phyloP scores from a whole-genome alignment of 2,888 invertebrate genomes.

The Eristalinus aeneus region DNA sequence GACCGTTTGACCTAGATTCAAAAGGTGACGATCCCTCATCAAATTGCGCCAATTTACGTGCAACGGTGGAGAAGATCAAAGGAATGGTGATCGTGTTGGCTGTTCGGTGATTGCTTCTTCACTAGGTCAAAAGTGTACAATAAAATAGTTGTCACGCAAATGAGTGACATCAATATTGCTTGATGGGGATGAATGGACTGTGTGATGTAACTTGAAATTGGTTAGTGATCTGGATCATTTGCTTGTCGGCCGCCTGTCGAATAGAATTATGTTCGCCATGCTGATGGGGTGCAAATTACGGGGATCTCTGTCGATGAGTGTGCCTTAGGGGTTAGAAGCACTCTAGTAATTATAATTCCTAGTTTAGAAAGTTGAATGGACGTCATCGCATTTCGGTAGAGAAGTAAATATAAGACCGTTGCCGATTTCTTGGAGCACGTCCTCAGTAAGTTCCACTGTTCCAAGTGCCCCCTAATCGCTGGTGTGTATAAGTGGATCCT shows the following conservation, averaged over 20 bases:
- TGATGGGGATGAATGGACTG: background rate
- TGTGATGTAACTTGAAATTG: background rate
- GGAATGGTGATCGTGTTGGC: background rate
- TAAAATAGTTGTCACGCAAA: background rate
- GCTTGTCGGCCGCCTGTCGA: background rate
- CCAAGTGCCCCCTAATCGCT: too few species aligned
- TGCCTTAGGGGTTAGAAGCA: too few species aligned
- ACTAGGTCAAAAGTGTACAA: background rate
- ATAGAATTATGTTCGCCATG: background rate
- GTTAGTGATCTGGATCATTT: background rate
- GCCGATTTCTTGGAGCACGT: too few species aligned
- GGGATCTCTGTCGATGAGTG: background rate
- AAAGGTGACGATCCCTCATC: background rate
- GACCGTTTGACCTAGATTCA: background rate
- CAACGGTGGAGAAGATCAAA: background rate
- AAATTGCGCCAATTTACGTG: background rate
- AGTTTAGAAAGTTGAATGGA: too few species aligned
- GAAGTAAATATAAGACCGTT: too few species aligned
- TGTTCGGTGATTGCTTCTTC: background rate
- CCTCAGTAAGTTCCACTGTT: too few species aligned
- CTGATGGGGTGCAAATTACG: background rate
- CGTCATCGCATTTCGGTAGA: too few species aligned
- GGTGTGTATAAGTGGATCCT: too few species aligned
- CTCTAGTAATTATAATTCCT: too few species aligned
- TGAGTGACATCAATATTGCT: background rate